Base-by-base conservation (phyloP, 1,140 invertebrate genomes). In the Globodera rostochiensis region DNA sequence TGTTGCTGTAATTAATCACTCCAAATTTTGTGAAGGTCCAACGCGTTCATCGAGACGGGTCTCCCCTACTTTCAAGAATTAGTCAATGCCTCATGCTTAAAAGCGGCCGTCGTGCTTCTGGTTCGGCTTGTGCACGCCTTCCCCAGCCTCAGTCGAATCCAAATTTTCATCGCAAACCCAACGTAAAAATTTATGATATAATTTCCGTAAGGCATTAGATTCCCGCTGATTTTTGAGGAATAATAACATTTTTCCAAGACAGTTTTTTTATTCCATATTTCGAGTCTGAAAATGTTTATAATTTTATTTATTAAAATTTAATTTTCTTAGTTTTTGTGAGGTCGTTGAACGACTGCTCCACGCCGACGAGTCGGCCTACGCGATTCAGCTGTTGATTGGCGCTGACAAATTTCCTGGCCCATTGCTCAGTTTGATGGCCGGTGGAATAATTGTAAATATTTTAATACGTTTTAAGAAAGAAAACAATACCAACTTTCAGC, bases 401-500 rank as follows among this genome's bases (percentile, higher is more conserved):
- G 83, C 69, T 21, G 84, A 85, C 70, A 81, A 82, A 60, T 85
- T 85, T 49, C 84, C 84, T 6, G 84, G 84, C 53, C 84, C 80
- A 50, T 21, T 83, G 49, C 53, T 86, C 50, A 69, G 46, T 71
- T 74, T 84, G n/a, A 8, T 84, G n/a, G 60, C 83, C 50, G 70
- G 64, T 15, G 82, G 67, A 67, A 77, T 83, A 45, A 67, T 74
- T 66, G 81, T 82, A 66, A 74, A 49, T 4, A 25, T 19, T 25
- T 80, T 1, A 50, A 71, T 15, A n/a, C 45, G 6, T 36, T 36
- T n/a, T 80, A 19, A 21, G 21, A n/a, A 19, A 21, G 21, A n/a
- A n/a, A 66, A 64, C 47, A 6, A 36, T 45, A 25, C 46, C 25
- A 21, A 57, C n/a, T 77, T 78, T 36, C 49, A 83, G 82, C 69